Evolutionary conservation across 1,140 invertebrate genomes (phyloP).

Genomic region (Pteromalus puparum): DNA sequence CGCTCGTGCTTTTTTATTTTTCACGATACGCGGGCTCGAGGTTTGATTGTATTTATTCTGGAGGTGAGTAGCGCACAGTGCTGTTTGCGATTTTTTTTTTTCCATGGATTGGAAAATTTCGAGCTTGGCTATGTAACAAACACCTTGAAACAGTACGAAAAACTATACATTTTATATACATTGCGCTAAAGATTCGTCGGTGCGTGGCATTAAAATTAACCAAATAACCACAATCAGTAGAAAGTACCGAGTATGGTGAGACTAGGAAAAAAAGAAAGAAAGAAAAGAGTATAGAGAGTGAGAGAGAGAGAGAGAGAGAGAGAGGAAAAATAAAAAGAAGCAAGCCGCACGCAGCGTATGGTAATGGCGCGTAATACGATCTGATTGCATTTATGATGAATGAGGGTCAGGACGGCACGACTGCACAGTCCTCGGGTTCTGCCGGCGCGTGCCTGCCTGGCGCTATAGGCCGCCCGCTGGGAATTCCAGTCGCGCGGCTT

Average conservation of each 20-base stretch:
- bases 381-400: conserved; percentile 65
- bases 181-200: too few relatives aligned
- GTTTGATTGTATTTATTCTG: too few relatives aligned
- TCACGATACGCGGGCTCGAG: too few relatives aligned
- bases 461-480: conserved; percentile 47
- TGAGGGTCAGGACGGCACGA: conserved; percentile 52
- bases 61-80: neutral
- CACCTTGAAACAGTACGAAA: too few relatives aligned
- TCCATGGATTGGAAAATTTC: too few relatives aligned
- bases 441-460: neutral
- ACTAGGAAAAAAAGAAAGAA: neutral
- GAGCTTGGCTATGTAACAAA: too few relatives aligned
- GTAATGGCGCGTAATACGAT: conserved; percentile 66
- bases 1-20: too few relatives aligned
- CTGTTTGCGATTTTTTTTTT: neutral
- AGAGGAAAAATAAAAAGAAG: neutral
- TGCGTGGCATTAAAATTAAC: too few relatives aligned
- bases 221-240: neutral
- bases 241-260: neutral
- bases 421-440: conserved; percentile 5
- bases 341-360: conserved; percentile 53
- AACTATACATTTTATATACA: too few relatives aligned
- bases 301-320: neutral
- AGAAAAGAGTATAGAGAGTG: too few relatives aligned
- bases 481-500: conserved; percentile 61